Percentiles rank a stretch among this genome's conserved stretches.
Conservation (phyloP, 2,113 vertebrate genomes). For the Erythrolamprus reginae region DNA sequence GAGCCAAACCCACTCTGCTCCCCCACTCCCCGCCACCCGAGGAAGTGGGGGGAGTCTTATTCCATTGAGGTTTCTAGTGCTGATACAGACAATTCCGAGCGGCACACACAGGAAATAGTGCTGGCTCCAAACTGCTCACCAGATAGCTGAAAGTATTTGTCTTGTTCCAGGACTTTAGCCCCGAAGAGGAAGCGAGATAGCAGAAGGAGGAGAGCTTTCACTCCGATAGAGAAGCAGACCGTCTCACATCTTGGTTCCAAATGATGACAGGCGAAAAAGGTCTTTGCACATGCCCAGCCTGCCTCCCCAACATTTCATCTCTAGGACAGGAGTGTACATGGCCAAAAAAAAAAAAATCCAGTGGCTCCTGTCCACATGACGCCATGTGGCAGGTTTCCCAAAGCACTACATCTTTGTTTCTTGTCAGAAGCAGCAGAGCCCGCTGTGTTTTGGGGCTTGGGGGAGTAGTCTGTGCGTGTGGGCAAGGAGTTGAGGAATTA, state of each 20-base stretch:
- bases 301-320: neutral
- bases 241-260: neutral
- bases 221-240: constrained; percentile 30
- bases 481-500: neutral
- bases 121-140: constrained; percentile 32
- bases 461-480: neutral
- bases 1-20: constrained; percentile 49
- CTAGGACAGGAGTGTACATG: neutral
- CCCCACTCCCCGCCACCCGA: neutral
- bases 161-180: constrained; percentile 32
- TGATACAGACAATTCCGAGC: constrained; percentile 38
- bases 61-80: constrained; percentile 45
- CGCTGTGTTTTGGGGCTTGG: neutral
- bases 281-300: neutral
- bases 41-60: constrained; percentile 29
- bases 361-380: neutral
- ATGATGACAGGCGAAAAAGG: neutral
- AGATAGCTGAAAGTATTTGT: neutral
- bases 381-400: neutral
- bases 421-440: neutral
- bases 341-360: neutral
- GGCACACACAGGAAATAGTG: neutral
- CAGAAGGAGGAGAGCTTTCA: neutral
- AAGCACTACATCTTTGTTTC: neutral
- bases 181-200: constrained; percentile 29